Conservation (phyloP, 2,888 invertebrate genomes). For the Polymixis lichenea region DNA sequence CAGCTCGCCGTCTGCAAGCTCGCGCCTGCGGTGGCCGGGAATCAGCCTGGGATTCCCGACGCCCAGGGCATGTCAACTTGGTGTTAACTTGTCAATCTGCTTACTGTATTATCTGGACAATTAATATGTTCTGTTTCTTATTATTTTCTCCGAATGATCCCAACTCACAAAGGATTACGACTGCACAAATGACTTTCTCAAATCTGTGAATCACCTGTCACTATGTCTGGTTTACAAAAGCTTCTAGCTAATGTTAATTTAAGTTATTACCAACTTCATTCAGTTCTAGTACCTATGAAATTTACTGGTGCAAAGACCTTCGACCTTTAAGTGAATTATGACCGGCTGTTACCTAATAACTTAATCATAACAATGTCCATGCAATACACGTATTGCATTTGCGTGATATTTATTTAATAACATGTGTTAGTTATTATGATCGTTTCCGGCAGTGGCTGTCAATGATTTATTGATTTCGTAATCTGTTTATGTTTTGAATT, state of each 20-base stretch:
- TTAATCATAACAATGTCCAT: constrained; percentile 57
- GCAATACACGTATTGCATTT: constrained; percentile 52
- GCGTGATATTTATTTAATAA: constrained; percentile 64
- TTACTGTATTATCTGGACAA: no score
- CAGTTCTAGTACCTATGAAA: constrained; percentile 7
- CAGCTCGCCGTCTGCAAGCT: no score
- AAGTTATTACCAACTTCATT: constrained; percentile 39
- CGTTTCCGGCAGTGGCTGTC: constrained; percentile 71
- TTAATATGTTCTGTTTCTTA: not conserved
- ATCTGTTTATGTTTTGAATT: constrained; percentile 66
- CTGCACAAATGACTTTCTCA: constrained; percentile 10
- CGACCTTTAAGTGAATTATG: constrained; percentile 42
- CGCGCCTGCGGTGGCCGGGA: no score
- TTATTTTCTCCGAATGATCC: constrained; percentile 14
- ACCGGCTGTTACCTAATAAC: constrained; percentile 45
- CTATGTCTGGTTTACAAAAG: constrained; percentile 8
- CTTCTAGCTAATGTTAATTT: constrained; percentile 13
- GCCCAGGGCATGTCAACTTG: no score
- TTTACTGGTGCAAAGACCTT: constrained; percentile 34
- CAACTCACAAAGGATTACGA: constrained; percentile 5
- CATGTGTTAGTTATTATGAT: constrained; percentile 65
- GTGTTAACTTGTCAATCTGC: no score
- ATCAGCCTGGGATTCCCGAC: no score
- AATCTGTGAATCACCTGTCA: constrained; percentile 22
- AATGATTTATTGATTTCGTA: constrained; percentile 70